These are phyloP conservation scores for Melanocharis versteri DNA, from an alignment of 2,113 vertebrate species.

Conservation along the genomic window DNA sequence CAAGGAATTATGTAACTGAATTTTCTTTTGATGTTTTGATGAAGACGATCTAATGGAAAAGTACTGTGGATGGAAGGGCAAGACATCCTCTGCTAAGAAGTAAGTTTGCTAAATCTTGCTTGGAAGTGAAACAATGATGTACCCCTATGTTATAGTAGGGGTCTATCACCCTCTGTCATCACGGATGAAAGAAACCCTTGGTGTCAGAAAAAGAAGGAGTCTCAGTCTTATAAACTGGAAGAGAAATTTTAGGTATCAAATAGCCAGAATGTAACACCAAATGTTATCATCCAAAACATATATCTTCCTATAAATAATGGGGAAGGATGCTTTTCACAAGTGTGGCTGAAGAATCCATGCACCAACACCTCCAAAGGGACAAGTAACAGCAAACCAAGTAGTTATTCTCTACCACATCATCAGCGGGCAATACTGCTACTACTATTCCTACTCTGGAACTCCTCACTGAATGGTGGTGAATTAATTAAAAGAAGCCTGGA, in stretches of 20 bases:
- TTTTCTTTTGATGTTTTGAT: neutral
- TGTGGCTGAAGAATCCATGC: neutral
- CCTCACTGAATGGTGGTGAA: neutral
- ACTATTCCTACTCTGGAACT: neutral
- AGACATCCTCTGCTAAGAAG: neutral
- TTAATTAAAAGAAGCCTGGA: neutral
- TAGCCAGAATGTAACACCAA: neutral
- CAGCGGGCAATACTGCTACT: neutral
- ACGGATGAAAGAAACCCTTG: neutral
- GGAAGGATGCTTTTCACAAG: neutral
- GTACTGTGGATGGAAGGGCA: neutral
- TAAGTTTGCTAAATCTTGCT: neutral
- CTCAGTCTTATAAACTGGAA: neutral
- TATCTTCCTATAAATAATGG: neutral
- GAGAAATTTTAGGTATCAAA: neutral
- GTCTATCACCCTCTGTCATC: neutral
- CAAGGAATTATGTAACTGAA: neutral
- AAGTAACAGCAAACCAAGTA: neutral
- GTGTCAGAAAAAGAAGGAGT: neutral
- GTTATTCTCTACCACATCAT: neutral
- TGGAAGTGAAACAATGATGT: neutral
- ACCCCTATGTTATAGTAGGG: neutral
- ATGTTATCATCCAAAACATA: fast-evolving
- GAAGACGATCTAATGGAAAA: neutral
- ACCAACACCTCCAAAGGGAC: neutral